Base-by-base conservation (phyloP, 37 sponge, comb jelly and placozoan species). In the Ephydatia muelleri region DNA sequence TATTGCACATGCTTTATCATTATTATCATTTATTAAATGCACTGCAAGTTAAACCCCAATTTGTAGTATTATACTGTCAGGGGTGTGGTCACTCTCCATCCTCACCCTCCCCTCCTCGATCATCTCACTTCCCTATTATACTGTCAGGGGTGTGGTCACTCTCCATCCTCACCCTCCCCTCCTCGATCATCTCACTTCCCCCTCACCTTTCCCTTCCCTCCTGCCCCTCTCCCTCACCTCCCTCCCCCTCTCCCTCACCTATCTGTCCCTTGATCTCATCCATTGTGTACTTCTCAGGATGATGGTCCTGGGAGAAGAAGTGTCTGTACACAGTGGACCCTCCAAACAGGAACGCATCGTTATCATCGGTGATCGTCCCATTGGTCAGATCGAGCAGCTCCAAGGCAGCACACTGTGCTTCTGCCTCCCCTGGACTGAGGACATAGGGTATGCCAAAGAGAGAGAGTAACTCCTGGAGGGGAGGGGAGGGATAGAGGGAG, bases 361-460 rank as follows among this genome's bases (percentile, higher is more conserved):
- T 94, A 78, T 99, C 99, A 69, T 97, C 94, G 2, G 99, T 99
- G 81, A 99, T 93, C 49, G 90, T 87, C 16, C 99, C 99, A 21
- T 94, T 87, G 37, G 81, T 70, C 30, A 85, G 84, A 47, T 39
- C 36, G 49, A 32, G 83, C 39, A 64, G 30, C 31, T 97, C 96
- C 71, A 99, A 85, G 68, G 82, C 72, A 4, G 99, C 97, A 92
- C 99, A 99, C 89, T 99, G 99, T 0, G 99, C 97, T 83, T 99
- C 99, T 19, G 99, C 99, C 71, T 99, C 99, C 30, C 48, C 74
- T 38, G 97, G 97, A 74, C 93, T 90, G 26, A 87, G 74, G 14
- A 99, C 37, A 82, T 88, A 99, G 13, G 99, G 99, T 0, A 99
- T 68, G 66, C 96, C 96, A 84, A 99, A 99, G 37, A 99, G 65